Percentiles rank a stretch among this genome's conserved stretches.
Evolutionary conservation across 1,140 invertebrate species (phyloP).

Genomic region (Matsumurasca onukii): DNA sequence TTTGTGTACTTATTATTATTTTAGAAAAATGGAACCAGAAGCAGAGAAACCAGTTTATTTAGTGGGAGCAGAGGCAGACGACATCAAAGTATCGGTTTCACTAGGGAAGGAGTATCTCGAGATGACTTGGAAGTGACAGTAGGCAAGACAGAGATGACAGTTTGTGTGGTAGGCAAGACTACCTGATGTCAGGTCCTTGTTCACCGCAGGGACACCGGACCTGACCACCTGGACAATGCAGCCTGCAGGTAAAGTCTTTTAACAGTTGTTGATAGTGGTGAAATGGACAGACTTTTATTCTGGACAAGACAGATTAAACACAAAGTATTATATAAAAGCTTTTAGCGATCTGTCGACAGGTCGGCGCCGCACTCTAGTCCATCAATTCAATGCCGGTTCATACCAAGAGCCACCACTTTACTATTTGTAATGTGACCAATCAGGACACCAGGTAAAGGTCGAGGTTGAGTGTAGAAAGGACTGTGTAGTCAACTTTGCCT

Average conservation of each 20-base stretch:
- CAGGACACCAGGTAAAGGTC: no score
- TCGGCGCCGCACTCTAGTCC: no score
- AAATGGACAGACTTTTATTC: background rate
- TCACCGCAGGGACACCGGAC: constrained; percentile 55
- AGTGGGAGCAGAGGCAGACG: constrained; percentile 69
- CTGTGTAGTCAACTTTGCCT: no score
- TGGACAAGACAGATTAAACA: background rate
- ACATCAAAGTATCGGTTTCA: constrained; percentile 62
- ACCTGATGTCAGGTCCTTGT: constrained; percentile 58
- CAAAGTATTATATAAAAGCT: background rate
- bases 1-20: background rate
- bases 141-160: constrained; percentile 48
- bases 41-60: constrained; percentile 10
- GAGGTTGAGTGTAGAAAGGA: no score
- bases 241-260: constrained; percentile 47
- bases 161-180: constrained; percentile 56
- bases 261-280: background rate
- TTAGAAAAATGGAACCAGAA: constrained; percentile 29
- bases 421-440: no score
- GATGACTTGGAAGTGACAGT: constrained; percentile 55
- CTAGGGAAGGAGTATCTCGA: constrained; percentile 52
- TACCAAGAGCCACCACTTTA: no score
- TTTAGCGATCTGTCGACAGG: background rate
- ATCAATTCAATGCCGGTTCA: no score
- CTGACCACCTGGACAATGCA: constrained; percentile 63